Percentiles rank a stretch among this genome's conserved stretches.
These are phyloP conservation scores for Norana najaformis DNA, from an alignment of 2,888 invertebrate genomes.

Conservation along the genomic window DNA sequence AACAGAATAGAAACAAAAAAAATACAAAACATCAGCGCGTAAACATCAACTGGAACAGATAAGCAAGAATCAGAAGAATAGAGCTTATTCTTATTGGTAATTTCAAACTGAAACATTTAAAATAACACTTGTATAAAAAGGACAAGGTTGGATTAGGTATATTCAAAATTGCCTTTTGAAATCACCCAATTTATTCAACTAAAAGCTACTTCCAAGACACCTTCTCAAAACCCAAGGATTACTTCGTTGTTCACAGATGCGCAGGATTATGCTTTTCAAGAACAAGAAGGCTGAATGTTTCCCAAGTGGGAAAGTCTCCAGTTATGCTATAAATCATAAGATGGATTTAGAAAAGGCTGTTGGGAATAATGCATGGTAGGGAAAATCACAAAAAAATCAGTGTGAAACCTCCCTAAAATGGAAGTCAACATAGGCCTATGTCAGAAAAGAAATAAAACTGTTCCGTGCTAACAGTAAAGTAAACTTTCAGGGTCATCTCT, in stretches of 20 bases:
- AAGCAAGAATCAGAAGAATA: not conserved
- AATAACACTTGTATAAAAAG: not conserved
- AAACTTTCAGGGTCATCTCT: no score
- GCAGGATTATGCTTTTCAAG: not conserved
- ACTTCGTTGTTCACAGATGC: not conserved
- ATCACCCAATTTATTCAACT: not conserved
- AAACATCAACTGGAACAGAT: not conserved
- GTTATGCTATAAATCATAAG: no score
- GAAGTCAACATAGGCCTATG: no score
- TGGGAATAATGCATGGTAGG: no score
- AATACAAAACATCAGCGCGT: not conserved
- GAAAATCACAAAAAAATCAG: no score
- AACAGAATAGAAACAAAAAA: not conserved
- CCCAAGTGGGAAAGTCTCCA: no score
- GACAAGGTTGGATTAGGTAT: not conserved
- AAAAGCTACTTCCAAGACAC: not conserved
- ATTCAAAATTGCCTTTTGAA: not conserved
- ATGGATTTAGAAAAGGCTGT: no score
- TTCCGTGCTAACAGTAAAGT: no score
- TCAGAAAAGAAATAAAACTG: no score
- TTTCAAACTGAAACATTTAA: not conserved
- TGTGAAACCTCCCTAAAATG: no score
- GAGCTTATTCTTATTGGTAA: not conserved
- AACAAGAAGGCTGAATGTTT: no score
- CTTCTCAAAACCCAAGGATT: not conserved